These are phyloP conservation scores for Gnatocerus cornutus DNA, from an alignment of 2,888 invertebrate species.

Conservation along the genomic window DNA sequence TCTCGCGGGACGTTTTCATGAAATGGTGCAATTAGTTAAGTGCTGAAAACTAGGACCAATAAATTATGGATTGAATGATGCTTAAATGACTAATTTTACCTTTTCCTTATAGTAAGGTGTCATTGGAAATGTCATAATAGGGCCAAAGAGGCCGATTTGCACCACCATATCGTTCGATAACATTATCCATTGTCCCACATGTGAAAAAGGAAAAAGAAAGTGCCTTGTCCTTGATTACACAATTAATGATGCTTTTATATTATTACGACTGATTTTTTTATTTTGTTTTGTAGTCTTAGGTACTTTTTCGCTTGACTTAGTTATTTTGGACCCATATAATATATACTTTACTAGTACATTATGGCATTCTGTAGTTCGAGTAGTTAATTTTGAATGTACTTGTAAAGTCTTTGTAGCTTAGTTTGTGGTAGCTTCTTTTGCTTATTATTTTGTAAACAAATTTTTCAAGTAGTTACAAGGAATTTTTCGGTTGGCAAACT, in stretches of 20 bases:
- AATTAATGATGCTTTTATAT: constrained; percentile 39
- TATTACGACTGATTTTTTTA: constrained; percentile 31
- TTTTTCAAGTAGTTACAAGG: constrained; percentile 53
- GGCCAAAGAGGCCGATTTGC: constrained; percentile 49
- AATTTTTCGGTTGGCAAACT: constrained; percentile 67
- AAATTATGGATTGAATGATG: constrained; percentile 59
- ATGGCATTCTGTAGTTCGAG: constrained; percentile 46
- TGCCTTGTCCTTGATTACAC: constrained; percentile 46
- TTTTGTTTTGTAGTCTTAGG: constrained; percentile 36
- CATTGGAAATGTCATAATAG: constrained; percentile 70
- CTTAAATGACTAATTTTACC: constrained; percentile 58
- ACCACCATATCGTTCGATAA: constrained; percentile 44
- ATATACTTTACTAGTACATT: constrained; percentile 48
- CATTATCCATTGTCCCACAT: constrained; percentile 44
- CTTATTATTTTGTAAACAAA: constrained; percentile 62
- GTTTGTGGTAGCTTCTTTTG: constrained; percentile 52
- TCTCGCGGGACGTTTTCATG: constrained; percentile 22
- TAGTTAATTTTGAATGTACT: constrained; percentile 57
- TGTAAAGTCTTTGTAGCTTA: constrained; percentile 64
- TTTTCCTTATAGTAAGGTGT: constrained; percentile 73
- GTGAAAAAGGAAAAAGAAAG: constrained; percentile 27
- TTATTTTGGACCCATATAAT: constrained; percentile 33
- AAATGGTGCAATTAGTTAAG: constrained; percentile 41
- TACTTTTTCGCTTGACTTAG: constrained; percentile 47
- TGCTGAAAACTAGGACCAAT: constrained; percentile 58